Evolutionary conservation across 2,888 invertebrate species (phyloP).

Genomic region (Eupithecia pulchellata): DNA sequence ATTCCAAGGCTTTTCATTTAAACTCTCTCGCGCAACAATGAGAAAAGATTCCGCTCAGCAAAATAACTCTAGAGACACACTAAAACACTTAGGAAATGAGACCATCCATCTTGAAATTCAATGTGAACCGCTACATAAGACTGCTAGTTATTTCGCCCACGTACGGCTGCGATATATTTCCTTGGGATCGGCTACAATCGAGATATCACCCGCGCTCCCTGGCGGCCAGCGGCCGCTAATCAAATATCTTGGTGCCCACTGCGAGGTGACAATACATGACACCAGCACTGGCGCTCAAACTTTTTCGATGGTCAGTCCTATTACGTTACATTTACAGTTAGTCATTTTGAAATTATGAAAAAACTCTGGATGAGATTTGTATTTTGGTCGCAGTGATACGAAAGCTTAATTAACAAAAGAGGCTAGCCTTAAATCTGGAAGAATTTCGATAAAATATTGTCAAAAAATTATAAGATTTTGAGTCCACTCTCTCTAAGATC

Average conservation of each 20-base stretch:
- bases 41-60: neutral
- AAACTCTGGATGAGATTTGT: too few species aligned
- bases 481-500: too few species aligned
- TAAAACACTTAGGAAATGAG: slow-evolving; percentile 13
- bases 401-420: too few species aligned
- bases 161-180: slow-evolving; percentile 25
- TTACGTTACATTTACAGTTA: too few species aligned
- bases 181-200: slow-evolving; percentile 25
- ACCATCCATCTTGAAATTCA: slow-evolving; percentile 15
- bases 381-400: too few species aligned
- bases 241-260: slow-evolving; percentile 75
- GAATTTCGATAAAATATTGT: too few species aligned
- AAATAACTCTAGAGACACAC: slow-evolving; percentile 9
- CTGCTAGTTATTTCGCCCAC: slow-evolving; percentile 24
- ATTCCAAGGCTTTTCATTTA: neutral
- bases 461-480: too few species aligned
- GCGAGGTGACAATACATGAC: slow-evolving; percentile 75
- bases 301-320: slow-evolving; percentile 26
- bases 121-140: neutral
- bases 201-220: slow-evolving; percentile 53
- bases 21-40: neutral
- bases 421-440: too few species aligned
- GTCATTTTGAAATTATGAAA: too few species aligned
- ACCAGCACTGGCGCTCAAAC: slow-evolving; percentile 59
- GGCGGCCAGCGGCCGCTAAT: slow-evolving; percentile 74